Percentiles rank a stretch among this genome's conserved stretches.
Conservation (phyloP, 2,888 invertebrate genomes). For the Gymnosoma rotundatum region DNA sequence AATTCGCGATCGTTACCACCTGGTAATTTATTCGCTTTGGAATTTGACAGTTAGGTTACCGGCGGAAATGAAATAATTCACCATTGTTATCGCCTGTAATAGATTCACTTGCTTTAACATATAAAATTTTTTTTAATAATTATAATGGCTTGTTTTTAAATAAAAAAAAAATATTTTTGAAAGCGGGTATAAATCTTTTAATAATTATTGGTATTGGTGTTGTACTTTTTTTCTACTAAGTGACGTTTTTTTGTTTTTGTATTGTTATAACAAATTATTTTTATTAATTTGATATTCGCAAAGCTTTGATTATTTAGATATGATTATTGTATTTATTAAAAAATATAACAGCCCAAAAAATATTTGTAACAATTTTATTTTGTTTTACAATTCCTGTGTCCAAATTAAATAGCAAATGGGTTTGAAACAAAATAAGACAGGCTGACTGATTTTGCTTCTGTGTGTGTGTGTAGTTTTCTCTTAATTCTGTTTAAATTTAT, state of each 20-base stretch:
- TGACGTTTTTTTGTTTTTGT: slow-evolving; percentile 37
- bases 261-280: slow-evolving; percentile 52
- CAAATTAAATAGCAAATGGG: neutral
- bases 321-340: slow-evolving; percentile 50
- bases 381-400: slow-evolving; percentile 45
- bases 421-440: slow-evolving; percentile 7
- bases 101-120: neutral
- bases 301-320: slow-evolving; percentile 51
- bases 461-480: slow-evolving; percentile 59
- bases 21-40: too few species aligned
- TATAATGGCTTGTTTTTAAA: slow-evolving; percentile 36
- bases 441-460: slow-evolving; percentile 35
- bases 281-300: slow-evolving; percentile 47
- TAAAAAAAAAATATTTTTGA: neutral
- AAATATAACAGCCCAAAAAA: slow-evolving; percentile 55
- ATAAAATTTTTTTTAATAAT: slow-evolving; percentile 55
- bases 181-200: slow-evolving; percentile 17
- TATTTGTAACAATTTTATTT: neutral
- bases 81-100: neutral
- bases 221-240: slow-evolving; percentile 44
- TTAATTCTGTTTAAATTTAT: slow-evolving; percentile 54
- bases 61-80: too few species aligned
- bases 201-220: slow-evolving; percentile 63
- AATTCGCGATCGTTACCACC: too few species aligned
- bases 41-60: too few species aligned